Conservation (phyloP, 2,797 vertebrate species). For the Pelochelys cantorii region DNA sequence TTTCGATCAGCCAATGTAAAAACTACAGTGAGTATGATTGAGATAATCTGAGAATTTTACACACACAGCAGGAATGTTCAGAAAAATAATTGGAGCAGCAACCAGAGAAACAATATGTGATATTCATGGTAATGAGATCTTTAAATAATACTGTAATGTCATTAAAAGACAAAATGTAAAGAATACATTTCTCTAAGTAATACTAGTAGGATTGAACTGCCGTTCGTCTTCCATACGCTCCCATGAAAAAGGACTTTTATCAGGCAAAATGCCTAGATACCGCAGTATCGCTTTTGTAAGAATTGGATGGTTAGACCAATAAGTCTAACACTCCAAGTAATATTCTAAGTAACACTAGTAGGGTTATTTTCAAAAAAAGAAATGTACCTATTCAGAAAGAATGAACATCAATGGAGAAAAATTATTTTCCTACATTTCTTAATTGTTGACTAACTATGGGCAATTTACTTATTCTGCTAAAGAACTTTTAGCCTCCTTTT, state of each 20-base stretch:
- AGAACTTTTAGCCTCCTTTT: fast-evolving
- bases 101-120: constrained; percentile 37
- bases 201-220: not conserved
- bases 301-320: too few species aligned
- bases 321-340: too few species aligned
- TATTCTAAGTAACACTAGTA: not conserved
- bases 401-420: not conserved
- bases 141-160: constrained; percentile 29
- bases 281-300: too few species aligned
- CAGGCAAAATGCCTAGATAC: too few species aligned
- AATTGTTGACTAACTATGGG: not conserved
- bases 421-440: not conserved
- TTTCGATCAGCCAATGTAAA: constrained; percentile 54
- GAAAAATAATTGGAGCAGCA: constrained; percentile 38
- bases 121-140: constrained; percentile 33
- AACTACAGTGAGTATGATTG: constrained; percentile 34
- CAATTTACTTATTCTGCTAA: not conserved
- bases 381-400: not conserved
- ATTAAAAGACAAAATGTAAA: constrained; percentile 45
- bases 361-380: not conserved
- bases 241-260: too few species aligned
- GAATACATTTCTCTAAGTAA: constrained; percentile 17
- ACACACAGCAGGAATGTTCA: not conserved
- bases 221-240: too few species aligned
- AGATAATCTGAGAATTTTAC: constrained; percentile 46